phyloP scores from a whole-genome alignment of 2,888 invertebrate species.

The Dryobota labecula region DNA sequence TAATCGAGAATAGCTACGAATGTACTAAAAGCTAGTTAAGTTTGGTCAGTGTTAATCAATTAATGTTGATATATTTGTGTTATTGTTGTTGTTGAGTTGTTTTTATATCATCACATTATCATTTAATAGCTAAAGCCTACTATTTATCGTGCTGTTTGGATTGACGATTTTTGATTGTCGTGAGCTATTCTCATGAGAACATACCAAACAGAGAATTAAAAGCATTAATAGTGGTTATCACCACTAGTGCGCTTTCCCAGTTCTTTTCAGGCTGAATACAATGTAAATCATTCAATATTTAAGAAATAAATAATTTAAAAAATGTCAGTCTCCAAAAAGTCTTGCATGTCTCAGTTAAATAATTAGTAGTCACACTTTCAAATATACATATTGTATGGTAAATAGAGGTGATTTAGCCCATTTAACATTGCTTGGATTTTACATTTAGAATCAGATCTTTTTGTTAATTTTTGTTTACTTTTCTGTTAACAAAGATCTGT shows the following conservation, averaged over 20 bases:
- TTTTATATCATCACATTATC: neutral
- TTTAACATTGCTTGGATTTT: too few relatives aligned
- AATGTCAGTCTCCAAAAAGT: too few relatives aligned
- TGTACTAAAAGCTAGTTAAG: neutral
- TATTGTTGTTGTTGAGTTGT: neutral
- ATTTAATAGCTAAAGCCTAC: neutral
- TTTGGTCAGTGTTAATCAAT: neutral
- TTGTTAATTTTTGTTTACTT: too few relatives aligned
- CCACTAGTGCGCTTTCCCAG: too few relatives aligned
- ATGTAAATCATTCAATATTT: neutral
- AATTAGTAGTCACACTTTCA: too few relatives aligned
- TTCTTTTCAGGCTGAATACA: neutral
- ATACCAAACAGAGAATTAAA: neutral
- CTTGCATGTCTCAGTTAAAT: too few relatives aligned
- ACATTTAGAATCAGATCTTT: too few relatives aligned
- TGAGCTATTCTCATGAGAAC: neutral
- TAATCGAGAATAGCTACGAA: neutral
- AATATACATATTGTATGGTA: too few relatives aligned
- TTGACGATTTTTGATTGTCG: too few relatives aligned
- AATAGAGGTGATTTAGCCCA: too few relatives aligned
- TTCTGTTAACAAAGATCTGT: too few relatives aligned
- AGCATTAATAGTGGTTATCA: neutral
- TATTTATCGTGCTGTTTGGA: neutral
- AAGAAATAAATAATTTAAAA: too few relatives aligned
- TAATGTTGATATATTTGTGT: neutral